Base-by-base conservation (phyloP, 1,140 invertebrate species). In the Orius insidiosus region DNA sequence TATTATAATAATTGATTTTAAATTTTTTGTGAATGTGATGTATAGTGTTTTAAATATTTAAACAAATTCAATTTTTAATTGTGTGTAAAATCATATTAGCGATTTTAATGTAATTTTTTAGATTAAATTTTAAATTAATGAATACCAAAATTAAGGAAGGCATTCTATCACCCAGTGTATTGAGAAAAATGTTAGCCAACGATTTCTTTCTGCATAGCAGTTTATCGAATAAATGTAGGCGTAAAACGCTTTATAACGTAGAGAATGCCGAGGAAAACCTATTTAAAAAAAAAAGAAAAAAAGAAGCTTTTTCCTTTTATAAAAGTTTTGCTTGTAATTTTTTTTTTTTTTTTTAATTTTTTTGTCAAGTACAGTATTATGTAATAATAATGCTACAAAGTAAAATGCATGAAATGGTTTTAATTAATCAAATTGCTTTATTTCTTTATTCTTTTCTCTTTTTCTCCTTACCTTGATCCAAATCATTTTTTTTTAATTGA, bases 321-420 rank as follows among this genome's bases (percentile, higher is more conserved):
- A 35, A 18, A 45, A 49, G 36, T 48, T 33, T 51, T 48, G 53
- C 47, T 49, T 54, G 50, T 54, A 52, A 50, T 48, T 46, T 50
- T 38, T 49, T 49, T 54, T n/a, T n/a, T n/a, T 47, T 49, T 45
- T 49, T 54, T 47, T 54, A 52, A 49, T 47, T 45, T 49, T 38
- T 50, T 50, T 54, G 47, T 47, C 46, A 49, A 46, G 36, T 49
- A 48, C 53, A 54, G 53, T 54, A 54, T 54, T 54, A 54, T 54
- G 53, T 54, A 54, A 50, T 54, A 54, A 54, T 53, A 51, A 51
- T 54, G 53, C 53, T 54, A 54, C 47, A 51, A 49, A 54, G 50
- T 54, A 52, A 52, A 54, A 54, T 54, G 53, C 53, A 54, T 54
- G 53, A 52, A 24, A 40, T 52, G 53, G 53, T 54, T 54, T 54